Evolutionary conservation across 2,888 invertebrate genomes (phyloP), one percentile per base, ranked within the genome.

Genomic region (Eristalis tenax): DNA sequence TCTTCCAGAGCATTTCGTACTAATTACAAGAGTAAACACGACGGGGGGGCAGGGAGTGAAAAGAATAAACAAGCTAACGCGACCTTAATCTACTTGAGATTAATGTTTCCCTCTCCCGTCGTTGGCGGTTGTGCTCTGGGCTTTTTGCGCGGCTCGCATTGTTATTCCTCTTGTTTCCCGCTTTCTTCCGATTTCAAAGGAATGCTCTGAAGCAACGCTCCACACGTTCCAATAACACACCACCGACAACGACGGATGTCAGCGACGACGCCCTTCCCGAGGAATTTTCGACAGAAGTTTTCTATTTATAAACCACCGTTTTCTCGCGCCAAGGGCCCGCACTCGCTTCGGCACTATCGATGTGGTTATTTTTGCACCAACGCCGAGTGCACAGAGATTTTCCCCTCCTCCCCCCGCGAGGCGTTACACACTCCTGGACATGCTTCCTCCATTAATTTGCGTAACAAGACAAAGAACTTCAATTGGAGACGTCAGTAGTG

Each of bases 391-490:
- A 38, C 56, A 38, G 64, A 26, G 50, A 57, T 32, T 32, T 38
- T 40, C 40, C 40, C 57, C 61, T 71, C 26, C 40, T 15, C 15
- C 18, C 69, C 35, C 65, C 64, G 40, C 38, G 11, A 57, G 59
- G 43, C 5, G 32, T 6, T 4, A 4, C 32, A 0, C 32, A 6
- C 4, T 43, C 74, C 59, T 64, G 59, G 50, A 61, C 74, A 61
- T 68, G 78, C 63, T 78, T 74, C 78, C 65, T 69, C 66, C 78
- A 83, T 79, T 83, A 70, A 83, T 83, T 83, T 79, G 70, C 83
- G 74, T 75, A 66, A 65, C 73, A 59, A 69, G 65, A 82, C 76
- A 71, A 68, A 65, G 78, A 78, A 78, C 69, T 78, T 74, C 56
- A 76, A 63, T 68, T 73, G 66, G 61, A 74, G 50, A 68, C 63